phyloP scores from a whole-genome alignment of 37 sponge, comb jelly and placozoan species.

The Cliona cf. orientalis region DNA sequence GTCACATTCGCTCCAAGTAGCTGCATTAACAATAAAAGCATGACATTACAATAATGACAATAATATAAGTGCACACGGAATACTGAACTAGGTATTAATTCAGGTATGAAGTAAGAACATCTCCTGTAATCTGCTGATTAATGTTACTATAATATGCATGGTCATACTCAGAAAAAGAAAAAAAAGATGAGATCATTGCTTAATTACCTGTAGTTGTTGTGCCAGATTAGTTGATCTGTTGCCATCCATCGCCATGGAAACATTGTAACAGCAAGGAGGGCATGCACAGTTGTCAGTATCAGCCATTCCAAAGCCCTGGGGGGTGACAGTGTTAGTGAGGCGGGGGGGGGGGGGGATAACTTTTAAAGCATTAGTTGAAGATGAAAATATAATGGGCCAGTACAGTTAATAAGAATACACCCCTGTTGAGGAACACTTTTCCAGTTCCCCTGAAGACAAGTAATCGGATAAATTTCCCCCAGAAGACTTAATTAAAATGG shows the following conservation, averaged over 20 bases:
- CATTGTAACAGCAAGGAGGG: slow-evolving; percentile 83
- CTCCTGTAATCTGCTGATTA: too few species aligned
- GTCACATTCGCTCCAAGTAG: slow-evolving; percentile 40
- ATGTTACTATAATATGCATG: neutral
- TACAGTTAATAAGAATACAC: too few species aligned
- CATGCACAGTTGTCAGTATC: slow-evolving; percentile 86
- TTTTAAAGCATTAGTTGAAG: neutral
- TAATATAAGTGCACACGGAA: too few species aligned
- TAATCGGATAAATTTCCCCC: too few species aligned
- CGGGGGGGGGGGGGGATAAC: neutral
- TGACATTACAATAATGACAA: too few species aligned
- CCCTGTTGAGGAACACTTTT: too few species aligned
- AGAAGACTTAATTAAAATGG: too few species aligned
- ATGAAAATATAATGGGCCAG: neutral
- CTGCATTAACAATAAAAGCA: neutral
- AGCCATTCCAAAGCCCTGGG: slow-evolving; percentile 54
- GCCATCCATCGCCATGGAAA: slow-evolving; percentile 45
- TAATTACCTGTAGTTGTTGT: slow-evolving; percentile 16
- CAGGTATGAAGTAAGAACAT: too few species aligned
- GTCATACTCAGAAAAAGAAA: neutral
- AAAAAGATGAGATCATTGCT: neutral
- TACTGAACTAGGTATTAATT: too few species aligned
- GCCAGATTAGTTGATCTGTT: slow-evolving; percentile 25
- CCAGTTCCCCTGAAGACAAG: too few species aligned
- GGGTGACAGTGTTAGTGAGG: neutral